These are phyloP conservation scores for Molorchus minor DNA, from an alignment of 2,888 invertebrate genomes.

Conservation along the genomic window DNA sequence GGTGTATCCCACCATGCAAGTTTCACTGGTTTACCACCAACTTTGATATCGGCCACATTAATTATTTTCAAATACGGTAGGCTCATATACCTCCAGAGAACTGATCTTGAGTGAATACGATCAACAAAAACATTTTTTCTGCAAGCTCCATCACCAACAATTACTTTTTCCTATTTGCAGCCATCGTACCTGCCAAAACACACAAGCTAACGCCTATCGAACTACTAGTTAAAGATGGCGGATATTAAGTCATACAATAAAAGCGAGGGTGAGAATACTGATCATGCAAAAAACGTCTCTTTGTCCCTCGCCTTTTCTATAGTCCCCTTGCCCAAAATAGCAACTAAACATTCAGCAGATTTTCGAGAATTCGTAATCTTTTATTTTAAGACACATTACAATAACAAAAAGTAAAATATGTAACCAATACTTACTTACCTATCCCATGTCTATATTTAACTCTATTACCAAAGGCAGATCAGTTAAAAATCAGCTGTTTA, in stretches of 20 bases:
- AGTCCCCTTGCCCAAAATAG: conserved; percentile 59
- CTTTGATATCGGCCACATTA: conserved; percentile 99
- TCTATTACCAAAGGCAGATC: neutral
- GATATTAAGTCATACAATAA: conserved; percentile 57
- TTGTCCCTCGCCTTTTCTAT: conserved; percentile 60
- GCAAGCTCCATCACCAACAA: conserved; percentile 99
- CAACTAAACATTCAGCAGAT: conserved; percentile 59
- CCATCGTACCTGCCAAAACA: conserved; percentile 76
- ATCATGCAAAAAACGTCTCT: conserved; percentile 37
- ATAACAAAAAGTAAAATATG: too few species aligned
- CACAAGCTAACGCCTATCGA: conserved; percentile 71
- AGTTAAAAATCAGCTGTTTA: conserved; percentile 9
- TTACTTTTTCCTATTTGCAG: conserved; percentile 97
- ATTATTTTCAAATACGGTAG: conserved; percentile 99
- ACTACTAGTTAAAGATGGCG: conserved; percentile 72
- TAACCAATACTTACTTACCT: too few species aligned
- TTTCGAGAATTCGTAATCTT: conserved; percentile 22
- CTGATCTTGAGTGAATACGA: conserved; percentile 99
- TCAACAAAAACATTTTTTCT: conserved; percentile 99
- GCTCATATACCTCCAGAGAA: conserved; percentile 99
- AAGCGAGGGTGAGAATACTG: conserved; percentile 47
- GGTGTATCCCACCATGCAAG: conserved; percentile 96
- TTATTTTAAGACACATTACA: too few species aligned
- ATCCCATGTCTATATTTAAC: neutral
- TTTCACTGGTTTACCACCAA: conserved; percentile 91